phyloP scores from a whole-genome alignment of 2,113 vertebrate species.

The Clinocottus analis region DNA sequence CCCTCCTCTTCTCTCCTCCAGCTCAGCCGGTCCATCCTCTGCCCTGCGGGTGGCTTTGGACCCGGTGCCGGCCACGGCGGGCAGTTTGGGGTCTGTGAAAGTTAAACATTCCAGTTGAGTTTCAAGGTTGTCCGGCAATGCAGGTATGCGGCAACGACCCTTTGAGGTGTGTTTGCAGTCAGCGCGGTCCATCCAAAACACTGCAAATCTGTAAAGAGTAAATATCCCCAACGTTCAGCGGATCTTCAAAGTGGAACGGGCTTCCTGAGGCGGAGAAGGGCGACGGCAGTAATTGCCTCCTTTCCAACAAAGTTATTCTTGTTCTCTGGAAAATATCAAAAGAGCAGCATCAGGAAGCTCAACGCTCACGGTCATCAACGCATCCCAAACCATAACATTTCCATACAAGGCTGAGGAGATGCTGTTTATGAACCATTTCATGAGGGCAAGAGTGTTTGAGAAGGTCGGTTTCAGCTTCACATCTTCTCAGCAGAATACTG shows the following conservation, averaged over 20 bases:
- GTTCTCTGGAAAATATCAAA: slow-evolving; percentile 63
- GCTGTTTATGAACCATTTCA: slow-evolving; percentile 28
- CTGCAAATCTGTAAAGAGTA: slow-evolving; percentile 71
- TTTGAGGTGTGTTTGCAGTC: slow-evolving; percentile 77
- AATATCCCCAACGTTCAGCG: slow-evolving; percentile 73
- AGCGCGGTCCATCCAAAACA: slow-evolving; percentile 59
- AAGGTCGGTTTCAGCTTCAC: background rate
- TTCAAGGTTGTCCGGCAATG: slow-evolving; percentile 73
- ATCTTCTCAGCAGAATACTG: slow-evolving; percentile 31
- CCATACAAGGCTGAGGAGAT: slow-evolving; percentile 29
- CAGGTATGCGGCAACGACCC: slow-evolving; percentile 65
- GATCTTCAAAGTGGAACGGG: slow-evolving; percentile 71
- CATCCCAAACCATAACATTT: slow-evolving; percentile 54
- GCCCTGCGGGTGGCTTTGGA: slow-evolving; percentile 49
- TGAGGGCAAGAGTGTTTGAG: slow-evolving; percentile 29
- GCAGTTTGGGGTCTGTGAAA: slow-evolving; percentile 57
- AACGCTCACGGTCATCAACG: slow-evolving; percentile 42
- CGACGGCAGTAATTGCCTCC: slow-evolving; percentile 57
- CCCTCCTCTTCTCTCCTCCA: slow-evolving; percentile 30
- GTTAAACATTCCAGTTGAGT: slow-evolving; percentile 70
- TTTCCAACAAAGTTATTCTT: slow-evolving; percentile 73
- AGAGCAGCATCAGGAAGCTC: slow-evolving; percentile 65
- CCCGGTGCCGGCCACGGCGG: slow-evolving; percentile 45
- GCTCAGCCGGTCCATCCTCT: slow-evolving; percentile 38
- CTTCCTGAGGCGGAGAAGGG: slow-evolving; percentile 63